Evolutionary conservation across 1,140 invertebrate species (phyloP).

Genomic region (Pygmarrhopalites habei): DNA sequence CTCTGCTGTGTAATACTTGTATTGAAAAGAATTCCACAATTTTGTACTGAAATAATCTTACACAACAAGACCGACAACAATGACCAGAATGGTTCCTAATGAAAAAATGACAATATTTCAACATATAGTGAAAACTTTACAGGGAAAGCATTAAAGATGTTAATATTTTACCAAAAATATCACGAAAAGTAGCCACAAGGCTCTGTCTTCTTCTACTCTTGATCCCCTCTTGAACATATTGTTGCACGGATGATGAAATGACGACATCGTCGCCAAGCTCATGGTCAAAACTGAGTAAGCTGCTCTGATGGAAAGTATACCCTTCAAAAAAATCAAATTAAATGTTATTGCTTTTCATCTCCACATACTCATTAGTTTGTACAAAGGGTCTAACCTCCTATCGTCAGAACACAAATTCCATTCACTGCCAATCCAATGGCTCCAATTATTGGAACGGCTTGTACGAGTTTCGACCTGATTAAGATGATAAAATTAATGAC

Average conservation of each 20-base stretch:
- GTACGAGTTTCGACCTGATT: too few species aligned
- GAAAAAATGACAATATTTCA: too few species aligned
- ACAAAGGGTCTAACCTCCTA: conserved; percentile 63
- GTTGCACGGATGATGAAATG: conserved; percentile 34
- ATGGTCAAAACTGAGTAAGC: conserved; percentile 49
- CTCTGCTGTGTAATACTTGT: too few species aligned
- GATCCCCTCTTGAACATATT: conserved; percentile 42
- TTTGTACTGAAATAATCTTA: too few species aligned
- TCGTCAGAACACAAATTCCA: conserved; percentile 61
- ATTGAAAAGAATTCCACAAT: too few species aligned
- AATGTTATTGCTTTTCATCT: too few species aligned
- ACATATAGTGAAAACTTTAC: too few species aligned
- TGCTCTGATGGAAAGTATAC: conserved; percentile 68
- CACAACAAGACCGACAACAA: too few species aligned
- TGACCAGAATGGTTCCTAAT: too few species aligned
- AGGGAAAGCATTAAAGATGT: too few species aligned
- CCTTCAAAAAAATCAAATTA: conserved; percentile 43
- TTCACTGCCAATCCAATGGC: conserved; percentile 60
- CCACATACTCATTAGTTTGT: too few species aligned
- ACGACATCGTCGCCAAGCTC: conserved; percentile 41
- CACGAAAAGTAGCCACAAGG: conserved; percentile 51
- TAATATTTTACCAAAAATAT: conserved; percentile 42
- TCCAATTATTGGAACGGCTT: conserved; percentile 58
- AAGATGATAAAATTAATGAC: too few species aligned
- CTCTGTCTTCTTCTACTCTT: conserved; percentile 42